Base-by-base conservation (phyloP, 1,140 invertebrate genomes). In the Leptestheria dahalacensis region DNA sequence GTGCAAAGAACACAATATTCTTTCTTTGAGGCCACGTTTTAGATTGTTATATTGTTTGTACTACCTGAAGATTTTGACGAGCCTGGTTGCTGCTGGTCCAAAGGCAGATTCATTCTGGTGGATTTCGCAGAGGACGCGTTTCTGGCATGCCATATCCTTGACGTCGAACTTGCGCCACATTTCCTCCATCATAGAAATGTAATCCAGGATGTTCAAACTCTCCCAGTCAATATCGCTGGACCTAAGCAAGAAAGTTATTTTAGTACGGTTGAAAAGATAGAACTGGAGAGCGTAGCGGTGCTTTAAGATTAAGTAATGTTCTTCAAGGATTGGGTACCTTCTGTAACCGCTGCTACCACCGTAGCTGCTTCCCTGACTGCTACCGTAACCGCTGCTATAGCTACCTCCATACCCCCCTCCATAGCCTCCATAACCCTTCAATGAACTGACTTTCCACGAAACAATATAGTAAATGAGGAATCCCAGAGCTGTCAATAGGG, bases 121-220 rank as follows among this genome's bases (percentile, higher is more conserved):
- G 47, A 68, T 54, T 59, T 68, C 63, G 48, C 67, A 68, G 52
- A 68, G 57, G 9, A 68, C 55, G 2, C 62, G 61, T 58, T 67
- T 65, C 61, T 67, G 67, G 62, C 67, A 68, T 20, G 65, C 65
- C 15, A 64, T 46, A 24, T 65, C 64, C 48, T 63, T 57, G 21
- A 64, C 61, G 60, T 68, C 67, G 57, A 67, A 68, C 46, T 68
- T 67, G 23, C 65, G 62, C 64, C 65, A 68, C 53, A 66, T 59
- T 58, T 67, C 66, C 51, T 67, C 65, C 46, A 64, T 63, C 64
- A 67, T 66, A 29, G 66, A 60, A 53, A 67, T 67, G 63, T 65
- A 67, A 62, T 67, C 66, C n/a, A 67, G 53, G 57, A 67, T 65
- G 51, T 65, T 66, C 49, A 67, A 62, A 51, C 63, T 65, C 51